A percentile compares a stretch with the other conserved stretches of the same genome.
phyloP scores from a whole-genome alignment of 2,888 invertebrate genomes.

The Lasioglossum marginatum region DNA sequence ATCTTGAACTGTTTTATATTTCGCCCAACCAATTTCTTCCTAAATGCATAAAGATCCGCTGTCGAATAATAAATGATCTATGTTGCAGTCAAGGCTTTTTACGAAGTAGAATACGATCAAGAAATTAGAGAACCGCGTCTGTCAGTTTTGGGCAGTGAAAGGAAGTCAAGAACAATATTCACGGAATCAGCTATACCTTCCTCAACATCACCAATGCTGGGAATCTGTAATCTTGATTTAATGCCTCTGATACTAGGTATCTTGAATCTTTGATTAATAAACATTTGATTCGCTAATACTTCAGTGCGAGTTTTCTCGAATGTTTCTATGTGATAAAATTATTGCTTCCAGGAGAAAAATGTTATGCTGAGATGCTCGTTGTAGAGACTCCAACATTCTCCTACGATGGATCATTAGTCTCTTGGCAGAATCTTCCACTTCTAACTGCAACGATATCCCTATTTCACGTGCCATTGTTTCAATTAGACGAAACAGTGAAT shows the following conservation, averaged over 20 bases:
- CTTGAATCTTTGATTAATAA: not conserved
- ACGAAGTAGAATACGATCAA: not conserved
- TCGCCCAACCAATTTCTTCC: no score
- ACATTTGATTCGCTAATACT: not conserved
- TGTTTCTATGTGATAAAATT: not conserved
- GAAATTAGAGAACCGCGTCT: not conserved
- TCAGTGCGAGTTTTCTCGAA: not conserved
- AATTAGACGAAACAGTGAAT: slow-evolving; percentile 60
- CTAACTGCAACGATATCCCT: slow-evolving; percentile 64
- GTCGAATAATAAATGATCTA: not conserved
- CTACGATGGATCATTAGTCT: slow-evolving; percentile 50
- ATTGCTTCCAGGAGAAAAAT: slow-evolving; percentile 67
- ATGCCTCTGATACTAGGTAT: slow-evolving; percentile 76
- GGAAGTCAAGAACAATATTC: slow-evolving; percentile 33
- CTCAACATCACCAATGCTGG: slow-evolving; percentile 47
- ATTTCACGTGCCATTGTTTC: slow-evolving; percentile 48
- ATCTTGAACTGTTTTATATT: no score
- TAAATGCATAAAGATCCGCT: no score
- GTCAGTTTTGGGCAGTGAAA: not conserved
- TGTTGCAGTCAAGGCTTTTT: slow-evolving; percentile 47
- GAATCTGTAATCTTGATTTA: slow-evolving; percentile 77
- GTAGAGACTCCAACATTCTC: slow-evolving; percentile 66
- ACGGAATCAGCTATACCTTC: not conserved
- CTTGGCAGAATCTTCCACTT: slow-evolving; percentile 75
- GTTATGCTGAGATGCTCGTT: slow-evolving; percentile 68